A percentile compares a stretch with the other conserved stretches of the same genome.
phyloP scores from a whole-genome alignment of 2,797 vertebrate species.

The Argentina silus region DNA sequence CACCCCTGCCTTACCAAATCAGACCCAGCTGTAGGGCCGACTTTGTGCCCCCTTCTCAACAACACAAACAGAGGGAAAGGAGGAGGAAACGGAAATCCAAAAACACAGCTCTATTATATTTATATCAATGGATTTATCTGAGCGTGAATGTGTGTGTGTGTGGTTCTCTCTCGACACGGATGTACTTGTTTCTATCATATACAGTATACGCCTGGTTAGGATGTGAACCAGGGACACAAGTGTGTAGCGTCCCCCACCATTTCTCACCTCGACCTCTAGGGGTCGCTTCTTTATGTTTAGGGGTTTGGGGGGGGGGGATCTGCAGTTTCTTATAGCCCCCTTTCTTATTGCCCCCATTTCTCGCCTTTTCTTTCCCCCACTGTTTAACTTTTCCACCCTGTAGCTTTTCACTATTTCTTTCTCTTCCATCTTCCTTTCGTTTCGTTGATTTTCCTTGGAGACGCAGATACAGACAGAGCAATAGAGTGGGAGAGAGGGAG shows the following conservation, averaged over 20 bases:
- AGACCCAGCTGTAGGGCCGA: constrained; percentile 33
- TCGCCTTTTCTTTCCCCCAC: constrained; percentile 51
- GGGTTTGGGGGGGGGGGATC: constrained; percentile 57
- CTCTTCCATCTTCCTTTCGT: constrained; percentile 41
- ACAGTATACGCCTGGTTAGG: constrained; percentile 77
- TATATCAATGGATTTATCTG: constrained; percentile 64
- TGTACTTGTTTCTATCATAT: constrained; percentile 75
- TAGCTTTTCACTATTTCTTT: constrained; percentile 49
- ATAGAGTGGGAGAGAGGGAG: constrained; percentile 78
- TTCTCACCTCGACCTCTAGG: constrained; percentile 57
- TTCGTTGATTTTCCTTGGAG: constrained; percentile 72
- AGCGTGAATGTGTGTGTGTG: constrained; percentile 50
- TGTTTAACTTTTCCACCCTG: constrained; percentile 63
- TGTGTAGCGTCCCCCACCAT: constrained; percentile 49
- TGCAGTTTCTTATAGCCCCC: constrained; percentile 55
- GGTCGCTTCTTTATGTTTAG: constrained; percentile 65
- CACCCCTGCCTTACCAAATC: constrained; percentile 35
- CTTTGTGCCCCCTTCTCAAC: constrained; percentile 47
- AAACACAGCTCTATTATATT: constrained; percentile 74
- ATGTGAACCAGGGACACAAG: constrained; percentile 73
- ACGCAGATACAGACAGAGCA: constrained; percentile 81
- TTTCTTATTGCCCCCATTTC: constrained; percentile 55
- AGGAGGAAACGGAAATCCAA: constrained; percentile 62
- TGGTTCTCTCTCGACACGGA: constrained; percentile 69
- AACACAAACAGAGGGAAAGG: constrained; percentile 53